Evolutionary conservation across 2,888 invertebrate genomes (phyloP).

Genomic region (Lumbricus terrestris): DNA sequence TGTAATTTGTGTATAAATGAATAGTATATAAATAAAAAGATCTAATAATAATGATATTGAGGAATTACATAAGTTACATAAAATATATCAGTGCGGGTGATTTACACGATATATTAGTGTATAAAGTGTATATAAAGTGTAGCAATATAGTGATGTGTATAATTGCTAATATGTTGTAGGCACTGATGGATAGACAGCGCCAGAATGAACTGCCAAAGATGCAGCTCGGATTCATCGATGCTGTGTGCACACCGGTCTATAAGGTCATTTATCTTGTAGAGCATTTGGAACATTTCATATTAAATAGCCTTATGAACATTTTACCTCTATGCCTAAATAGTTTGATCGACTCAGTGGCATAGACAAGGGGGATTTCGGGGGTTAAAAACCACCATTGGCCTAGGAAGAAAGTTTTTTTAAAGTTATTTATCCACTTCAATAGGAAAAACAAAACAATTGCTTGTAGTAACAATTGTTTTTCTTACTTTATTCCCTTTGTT

Average conservation of each 20-base stretch:
- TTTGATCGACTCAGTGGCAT: too few relatives aligned
- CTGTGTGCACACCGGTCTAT: slow-evolving; percentile 87
- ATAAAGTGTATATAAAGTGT: not conserved
- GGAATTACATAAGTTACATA: not conserved
- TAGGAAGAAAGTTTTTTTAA: too few relatives aligned
- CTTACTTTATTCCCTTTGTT: too few relatives aligned
- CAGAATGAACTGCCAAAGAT: slow-evolving; percentile 91
- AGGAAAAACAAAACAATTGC: too few relatives aligned
- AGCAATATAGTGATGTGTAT: not conserved
- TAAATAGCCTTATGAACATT: not conserved
- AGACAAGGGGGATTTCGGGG: too few relatives aligned
- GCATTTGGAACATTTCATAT: not conserved
- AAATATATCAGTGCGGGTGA: not conserved
- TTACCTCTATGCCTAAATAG: not conserved
- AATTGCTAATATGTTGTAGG: slow-evolving; percentile 61
- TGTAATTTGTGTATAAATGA: too few relatives aligned
- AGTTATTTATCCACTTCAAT: too few relatives aligned
- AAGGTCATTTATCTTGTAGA: slow-evolving; percentile 63
- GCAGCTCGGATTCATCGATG: slow-evolving; percentile 94
- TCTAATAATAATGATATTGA: not conserved
- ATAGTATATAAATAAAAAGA: too few relatives aligned
- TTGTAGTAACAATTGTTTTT: too few relatives aligned
- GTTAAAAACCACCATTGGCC: too few relatives aligned
- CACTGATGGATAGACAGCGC: slow-evolving; percentile 87
- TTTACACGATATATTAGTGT: not conserved